These are phyloP conservation scores for Sinocyclocheilus anshuiensis DNA, from an alignment of 2,113 vertebrate species.

Conservation along the genomic window DNA sequence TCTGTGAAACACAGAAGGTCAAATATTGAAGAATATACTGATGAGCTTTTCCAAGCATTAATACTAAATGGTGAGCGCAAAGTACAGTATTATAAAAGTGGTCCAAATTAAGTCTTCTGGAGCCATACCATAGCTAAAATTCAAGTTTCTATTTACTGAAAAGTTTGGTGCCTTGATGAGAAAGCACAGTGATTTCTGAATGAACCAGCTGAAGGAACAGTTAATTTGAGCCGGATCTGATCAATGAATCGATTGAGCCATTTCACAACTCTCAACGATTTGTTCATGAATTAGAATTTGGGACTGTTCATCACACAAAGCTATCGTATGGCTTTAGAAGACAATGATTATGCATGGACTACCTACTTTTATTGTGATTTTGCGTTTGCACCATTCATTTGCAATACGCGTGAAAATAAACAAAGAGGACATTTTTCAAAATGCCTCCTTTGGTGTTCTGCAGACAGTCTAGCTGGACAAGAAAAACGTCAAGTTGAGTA, in stretches of 20 bases:
- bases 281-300: neutral
- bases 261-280: neutral
- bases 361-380: neutral
- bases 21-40: neutral
- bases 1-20: neutral
- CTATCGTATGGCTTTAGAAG: neutral
- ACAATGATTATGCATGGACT: neutral
- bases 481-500: neutral
- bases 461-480: neutral
- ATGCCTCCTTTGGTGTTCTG: neutral
- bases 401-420: neutral
- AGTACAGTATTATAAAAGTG: neutral
- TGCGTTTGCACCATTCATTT: neutral
- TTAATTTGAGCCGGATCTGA: neutral
- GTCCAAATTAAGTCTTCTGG: neutral
- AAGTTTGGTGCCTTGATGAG: neutral
- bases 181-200: neutral
- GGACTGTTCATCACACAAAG: neutral
- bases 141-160: neutral
- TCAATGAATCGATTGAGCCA: neutral
- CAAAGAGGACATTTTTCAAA: neutral
- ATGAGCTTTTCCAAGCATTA: neutral
- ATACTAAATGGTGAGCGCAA: neutral
- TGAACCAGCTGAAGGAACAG: neutral
- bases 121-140: neutral